phyloP scores from a whole-genome alignment of 2,797 vertebrate genomes.

The Eleutherodactylus coqui region DNA sequence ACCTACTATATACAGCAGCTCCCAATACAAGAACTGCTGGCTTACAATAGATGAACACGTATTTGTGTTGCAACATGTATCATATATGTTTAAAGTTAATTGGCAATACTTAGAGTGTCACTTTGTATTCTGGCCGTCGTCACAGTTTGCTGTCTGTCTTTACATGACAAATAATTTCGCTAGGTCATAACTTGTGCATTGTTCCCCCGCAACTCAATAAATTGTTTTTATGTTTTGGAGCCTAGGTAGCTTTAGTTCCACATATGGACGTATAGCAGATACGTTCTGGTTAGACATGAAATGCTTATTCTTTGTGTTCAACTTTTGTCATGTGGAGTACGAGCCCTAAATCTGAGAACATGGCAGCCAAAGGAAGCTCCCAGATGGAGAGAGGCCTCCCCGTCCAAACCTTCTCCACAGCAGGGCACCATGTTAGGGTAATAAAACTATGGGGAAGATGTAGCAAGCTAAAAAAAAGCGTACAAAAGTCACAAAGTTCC shows the following conservation, averaged over 20 bases:
- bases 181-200: conserved; percentile 5
- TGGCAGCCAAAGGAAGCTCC: too few relatives aligned
- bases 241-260: background rate
- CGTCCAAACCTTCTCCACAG: too few relatives aligned
- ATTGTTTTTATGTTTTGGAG: conserved; percentile 32
- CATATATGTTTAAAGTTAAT: conserved; percentile 2
- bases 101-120: background rate
- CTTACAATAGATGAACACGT: background rate
- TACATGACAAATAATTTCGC: background rate
- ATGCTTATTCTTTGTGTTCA: too few relatives aligned
- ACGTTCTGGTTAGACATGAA: background rate
- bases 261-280: background rate
- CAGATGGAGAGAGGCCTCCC: too few relatives aligned
- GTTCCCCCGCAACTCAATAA: conserved; percentile 11
- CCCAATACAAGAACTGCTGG: background rate
- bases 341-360: too few relatives aligned
- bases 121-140: background rate
- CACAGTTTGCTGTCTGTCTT: conserved; percentile 7
- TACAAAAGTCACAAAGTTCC: too few relatives aligned
- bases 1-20: background rate
- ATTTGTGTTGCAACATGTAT: conserved; percentile 24
- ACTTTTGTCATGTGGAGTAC: too few relatives aligned
- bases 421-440: too few relatives aligned
- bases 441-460: too few relatives aligned
- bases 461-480: too few relatives aligned